Evolutionary conservation across 2,888 invertebrate genomes (phyloP), one percentile per base, ranked within the genome.

Genomic region (Carpatolechia fugitivella): DNA sequence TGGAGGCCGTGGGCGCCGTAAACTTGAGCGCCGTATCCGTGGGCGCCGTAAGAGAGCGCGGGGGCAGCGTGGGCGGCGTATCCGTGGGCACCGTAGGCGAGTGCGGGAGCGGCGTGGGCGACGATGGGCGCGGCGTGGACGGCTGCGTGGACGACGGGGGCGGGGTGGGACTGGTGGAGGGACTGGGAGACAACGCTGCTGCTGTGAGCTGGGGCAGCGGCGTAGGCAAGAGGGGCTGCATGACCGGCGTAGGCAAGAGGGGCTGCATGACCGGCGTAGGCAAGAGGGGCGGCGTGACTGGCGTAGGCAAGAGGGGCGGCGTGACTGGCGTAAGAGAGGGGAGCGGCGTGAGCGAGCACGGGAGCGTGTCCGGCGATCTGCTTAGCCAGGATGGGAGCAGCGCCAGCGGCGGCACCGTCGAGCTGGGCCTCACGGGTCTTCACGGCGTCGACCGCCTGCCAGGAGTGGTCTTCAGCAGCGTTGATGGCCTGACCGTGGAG

Each of bases 391-490:
- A 83, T 70, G 64, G 89, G 89, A 52, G 89, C 88, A 29, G 75
- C 86, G 54, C 87, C 89, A 35, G 89, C 89, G 69, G 89, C 85
- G 64, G 86, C 86, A 55, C 89, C 89, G 70, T 90, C 89, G 51
- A 85, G 61, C 63, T 84, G 82, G 63, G 89, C 89, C 66, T 85
- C 78, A 1, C 71, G 80, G 74, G 89, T 89, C 76, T 86, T 82
- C 56, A 74, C 88, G 60, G 90, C 86, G 61, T 89, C 89, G 33
- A 88, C 78, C 35, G 85, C 82, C 63, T 85, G 86, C 87, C 90
- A 90, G 16, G 85, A 84, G 78, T 89, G 83, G 70, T 86, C 87
- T 60, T 82, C 87, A 55, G 88, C 90, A 65, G 89, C 86, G 80
- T 90, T 89, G 71, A 86, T 69, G 61, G 86, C 88, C 63, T 76